Percentiles rank a stretch among this genome's conserved stretches.
phyloP scores from a whole-genome alignment of 2,797 vertebrate genomes.

The Sebastes baramenuke region DNA sequence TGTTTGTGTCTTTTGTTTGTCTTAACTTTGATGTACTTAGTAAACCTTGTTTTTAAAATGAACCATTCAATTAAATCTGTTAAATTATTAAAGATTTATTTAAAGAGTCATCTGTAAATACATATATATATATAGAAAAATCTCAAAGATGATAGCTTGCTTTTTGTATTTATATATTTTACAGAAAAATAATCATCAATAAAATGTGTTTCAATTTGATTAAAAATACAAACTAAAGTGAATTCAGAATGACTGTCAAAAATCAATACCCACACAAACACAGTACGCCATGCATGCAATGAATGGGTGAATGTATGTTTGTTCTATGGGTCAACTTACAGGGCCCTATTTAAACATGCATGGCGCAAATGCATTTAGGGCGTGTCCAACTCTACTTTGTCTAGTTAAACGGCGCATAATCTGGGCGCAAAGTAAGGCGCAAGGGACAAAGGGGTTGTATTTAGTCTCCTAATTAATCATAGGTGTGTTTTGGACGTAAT shows the following conservation, averaged over 20 bases:
- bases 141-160: neutral
- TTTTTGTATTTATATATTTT: conserved; percentile 16
- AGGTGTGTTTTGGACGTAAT: too few species aligned
- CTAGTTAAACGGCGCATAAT: too few species aligned
- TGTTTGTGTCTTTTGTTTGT: neutral
- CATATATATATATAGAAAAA: neutral
- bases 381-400: too few species aligned
- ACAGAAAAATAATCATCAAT: conserved; percentile 2
- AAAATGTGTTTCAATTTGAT: neutral
- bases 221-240: neutral
- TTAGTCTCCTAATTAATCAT: too few species aligned
- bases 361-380: too few species aligned
- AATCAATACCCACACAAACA: conserved; percentile 32
- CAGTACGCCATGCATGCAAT: neutral
- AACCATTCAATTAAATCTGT: conserved; percentile 6
- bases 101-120: neutral
- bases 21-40: neutral
- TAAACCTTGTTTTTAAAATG: neutral
- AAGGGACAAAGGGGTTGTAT: too few species aligned
- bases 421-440: too few species aligned
- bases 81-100: conserved; percentile 36
- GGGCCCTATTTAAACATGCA: too few species aligned
- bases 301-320: conserved; percentile 3
- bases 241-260: neutral
- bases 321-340: conserved; percentile 3